Percentiles rank a stretch among this genome's conserved stretches.
phyloP scores from a whole-genome alignment of 1,140 invertebrate genomes.

The Neomicropteryx cornuta region DNA sequence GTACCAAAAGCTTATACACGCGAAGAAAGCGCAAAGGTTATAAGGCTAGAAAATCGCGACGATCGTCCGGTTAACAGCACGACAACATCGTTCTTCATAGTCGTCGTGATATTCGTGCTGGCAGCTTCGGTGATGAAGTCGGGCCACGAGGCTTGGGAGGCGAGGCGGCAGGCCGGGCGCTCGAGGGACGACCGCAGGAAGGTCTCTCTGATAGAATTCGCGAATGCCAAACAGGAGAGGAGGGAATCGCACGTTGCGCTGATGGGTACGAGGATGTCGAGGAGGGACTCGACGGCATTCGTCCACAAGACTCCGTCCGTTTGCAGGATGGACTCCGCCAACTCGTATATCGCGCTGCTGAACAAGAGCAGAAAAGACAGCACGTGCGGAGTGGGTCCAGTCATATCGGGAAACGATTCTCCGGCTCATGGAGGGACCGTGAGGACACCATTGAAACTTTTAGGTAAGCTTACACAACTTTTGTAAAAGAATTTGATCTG shows the following conservation, averaged over 20 bases:
- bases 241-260: conserved; percentile 8
- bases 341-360: conserved; percentile 9
- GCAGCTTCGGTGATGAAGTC: conserved; percentile 5
- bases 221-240: conserved; percentile 12
- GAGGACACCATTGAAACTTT: conserved; percentile 10
- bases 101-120: conserved; percentile 7
- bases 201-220: conserved; percentile 13
- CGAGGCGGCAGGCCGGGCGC: conserved; percentile 2
- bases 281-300: conserved; percentile 1
- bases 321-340: conserved; percentile 10
- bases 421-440: conserved; percentile 1
- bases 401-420: conserved; percentile 11
- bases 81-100: conserved; percentile 5
- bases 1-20: no score
- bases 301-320: no score
- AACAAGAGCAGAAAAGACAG: no score
- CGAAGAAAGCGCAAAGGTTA: no score
- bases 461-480: conserved; percentile 8
- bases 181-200: conserved; percentile 1
- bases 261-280: neutral
- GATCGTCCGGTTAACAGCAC: neutral
- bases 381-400: no score
- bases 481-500: no score
- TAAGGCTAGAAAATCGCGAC: no score
- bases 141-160: conserved; percentile 7